These are phyloP conservation scores for Rhyacophila evoluta DNA, from an alignment of 2,888 invertebrate genomes.

Conservation along the genomic window DNA sequence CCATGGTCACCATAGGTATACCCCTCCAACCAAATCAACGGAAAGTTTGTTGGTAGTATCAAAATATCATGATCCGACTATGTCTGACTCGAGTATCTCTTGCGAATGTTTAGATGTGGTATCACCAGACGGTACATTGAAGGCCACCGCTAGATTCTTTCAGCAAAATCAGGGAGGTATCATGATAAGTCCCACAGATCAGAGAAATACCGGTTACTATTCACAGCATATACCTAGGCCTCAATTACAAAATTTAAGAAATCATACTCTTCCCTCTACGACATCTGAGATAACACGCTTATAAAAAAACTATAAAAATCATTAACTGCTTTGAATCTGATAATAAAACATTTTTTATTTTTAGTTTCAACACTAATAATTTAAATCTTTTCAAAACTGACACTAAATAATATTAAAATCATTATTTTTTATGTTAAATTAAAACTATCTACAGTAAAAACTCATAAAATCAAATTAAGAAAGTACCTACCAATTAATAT, in stretches of 20 bases:
- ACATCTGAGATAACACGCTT: conserved; percentile 80
- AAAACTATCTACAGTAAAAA: no score
- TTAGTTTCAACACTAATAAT: no score
- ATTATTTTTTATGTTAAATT: no score
- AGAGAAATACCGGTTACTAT: conserved; percentile 63
- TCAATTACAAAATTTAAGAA: conserved; percentile 66
- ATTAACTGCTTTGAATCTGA: no score
- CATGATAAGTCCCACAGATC: conserved; percentile 62
- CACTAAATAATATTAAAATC: no score
- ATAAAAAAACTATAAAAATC: conserved; percentile 60
- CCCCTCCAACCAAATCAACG: conserved; percentile 78
- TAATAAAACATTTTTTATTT: no score
- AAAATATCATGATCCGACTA: conserved; percentile 73
- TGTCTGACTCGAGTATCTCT: conserved; percentile 77
- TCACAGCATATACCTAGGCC: conserved; percentile 68
- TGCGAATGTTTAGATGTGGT: conserved; percentile 76
- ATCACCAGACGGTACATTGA: conserved; percentile 41
- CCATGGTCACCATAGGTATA: conserved; percentile 69
- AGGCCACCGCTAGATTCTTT: conserved; percentile 39
- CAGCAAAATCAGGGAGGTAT: conserved; percentile 55
- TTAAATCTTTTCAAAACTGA: no score
- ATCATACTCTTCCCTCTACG: conserved; percentile 67
- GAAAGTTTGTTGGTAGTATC: conserved; percentile 81
- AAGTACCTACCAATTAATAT: no score
- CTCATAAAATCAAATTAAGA: no score